These are phyloP conservation scores for Protosalanx chinensis DNA, from an alignment of 2,797 vertebrate genomes.

Conservation along the genomic window DNA sequence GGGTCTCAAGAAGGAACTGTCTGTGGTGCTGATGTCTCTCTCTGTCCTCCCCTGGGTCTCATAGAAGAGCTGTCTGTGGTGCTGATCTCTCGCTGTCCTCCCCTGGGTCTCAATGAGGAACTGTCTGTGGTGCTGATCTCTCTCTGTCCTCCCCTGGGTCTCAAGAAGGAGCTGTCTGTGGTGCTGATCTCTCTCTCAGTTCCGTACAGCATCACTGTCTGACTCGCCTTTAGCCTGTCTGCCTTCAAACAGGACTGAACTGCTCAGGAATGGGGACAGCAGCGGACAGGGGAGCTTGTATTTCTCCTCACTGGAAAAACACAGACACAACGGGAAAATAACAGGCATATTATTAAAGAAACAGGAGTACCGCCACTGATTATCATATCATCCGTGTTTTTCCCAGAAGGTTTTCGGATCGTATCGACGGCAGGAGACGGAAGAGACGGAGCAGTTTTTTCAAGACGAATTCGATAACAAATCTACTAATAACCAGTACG, in stretches of 20 bases:
- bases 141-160: constrained; percentile 11
- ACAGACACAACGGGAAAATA: constrained; percentile 53
- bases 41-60: no score
- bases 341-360: constrained; percentile 13
- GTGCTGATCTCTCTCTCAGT: constrained; percentile 17
- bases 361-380: not conserved
- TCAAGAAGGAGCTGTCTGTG: no score
- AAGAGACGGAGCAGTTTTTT: constrained; percentile 6
- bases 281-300: constrained; percentile 43
- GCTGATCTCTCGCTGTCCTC: no score
- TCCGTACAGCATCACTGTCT: constrained; percentile 55
- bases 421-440: constrained; percentile 39
- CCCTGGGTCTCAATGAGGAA: constrained; percentile 18
- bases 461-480: not conserved
- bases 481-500: not conserved
- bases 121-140: constrained; percentile 73
- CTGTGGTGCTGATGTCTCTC: no score
- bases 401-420: constrained; percentile 42
- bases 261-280: constrained; percentile 58
- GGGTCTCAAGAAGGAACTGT: not conserved
- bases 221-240: constrained; percentile 31
- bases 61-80: no score
- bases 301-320: constrained; percentile 43
- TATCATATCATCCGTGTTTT: not conserved
- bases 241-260: constrained; percentile 42